A percentile compares a stretch with the other conserved stretches of the same genome.
Conservation (phyloP, 2,797 vertebrate genomes). For the Pterois miles region DNA sequence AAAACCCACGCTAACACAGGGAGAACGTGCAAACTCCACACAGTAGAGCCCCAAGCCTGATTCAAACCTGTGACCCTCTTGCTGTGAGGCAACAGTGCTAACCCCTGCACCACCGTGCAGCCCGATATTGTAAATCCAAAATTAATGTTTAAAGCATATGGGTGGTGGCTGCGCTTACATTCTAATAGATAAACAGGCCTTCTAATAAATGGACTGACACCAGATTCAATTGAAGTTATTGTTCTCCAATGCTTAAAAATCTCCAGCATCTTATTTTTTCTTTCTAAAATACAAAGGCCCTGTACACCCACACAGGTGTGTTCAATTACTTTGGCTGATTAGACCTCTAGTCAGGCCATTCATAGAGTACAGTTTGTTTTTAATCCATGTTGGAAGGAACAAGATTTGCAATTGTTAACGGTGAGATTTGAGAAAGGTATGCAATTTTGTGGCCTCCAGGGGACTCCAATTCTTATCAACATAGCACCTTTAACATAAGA, state of each 20-base stretch:
- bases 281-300: background rate
- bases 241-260: background rate
- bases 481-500: background rate
- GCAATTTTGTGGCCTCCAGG: background rate
- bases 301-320: background rate
- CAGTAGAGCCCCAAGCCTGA: too few species aligned
- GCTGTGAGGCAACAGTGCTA: too few species aligned
- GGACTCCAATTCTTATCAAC: background rate
- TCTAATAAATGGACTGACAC: background rate
- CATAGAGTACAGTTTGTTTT: background rate
- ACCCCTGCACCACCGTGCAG: too few species aligned
- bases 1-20: too few species aligned
- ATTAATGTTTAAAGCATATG: background rate
- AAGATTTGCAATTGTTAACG: background rate
- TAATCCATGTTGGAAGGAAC: background rate
- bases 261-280: background rate
- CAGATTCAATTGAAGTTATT: background rate
- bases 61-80: too few species aligned
- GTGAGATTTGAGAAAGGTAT: background rate
- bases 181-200: background rate
- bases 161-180: background rate
- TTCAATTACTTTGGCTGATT: background rate
- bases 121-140: background rate
- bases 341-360: background rate
- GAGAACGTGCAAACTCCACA: too few species aligned